Base-by-base conservation (phyloP, 1,140 invertebrate genomes). In the Zaprionus capensis region DNA sequence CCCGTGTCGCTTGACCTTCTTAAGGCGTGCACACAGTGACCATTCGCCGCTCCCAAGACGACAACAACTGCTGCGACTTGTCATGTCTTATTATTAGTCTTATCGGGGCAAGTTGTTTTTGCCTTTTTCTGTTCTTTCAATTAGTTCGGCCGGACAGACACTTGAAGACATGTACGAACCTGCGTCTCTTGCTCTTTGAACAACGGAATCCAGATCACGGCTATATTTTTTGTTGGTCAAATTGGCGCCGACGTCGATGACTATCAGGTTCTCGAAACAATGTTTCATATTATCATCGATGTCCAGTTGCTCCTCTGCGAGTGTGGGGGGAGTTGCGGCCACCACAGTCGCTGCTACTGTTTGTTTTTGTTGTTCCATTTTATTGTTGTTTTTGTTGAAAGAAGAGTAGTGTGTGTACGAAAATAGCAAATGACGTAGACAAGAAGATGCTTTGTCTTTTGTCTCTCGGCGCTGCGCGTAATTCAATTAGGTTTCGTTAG, bases 151-250 rank as follows among this genome's bases (percentile, higher is more conserved):
- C 53, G 36, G 41, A 58, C 53, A 20, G 41, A 58, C 55, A 62
- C 36, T 46, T 59, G 36, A 51, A 51, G 5, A 58, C 41, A 61
- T 44, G 26, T 65, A 82, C 71, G 88, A 94, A 97, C 97, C 98
- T 93, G 97, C 95, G 95, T 98, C 97, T 94, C 97, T 97, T 71
- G 98, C 97, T 93, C 98, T 94, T 93, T 98, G 96, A 70, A 99
- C 94, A 4, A 99, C 98, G 75, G 97, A 96, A 94, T 99, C 97
- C 86, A 98, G 94, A 94, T 99, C 98, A 92, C 97, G 95, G 86
- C 95, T 95, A 93, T 97, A 99, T 92, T 98, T 98, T 93, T 98
- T 98, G 94, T 99, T 99, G 4, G 97, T 98, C 80, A 99, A 94
- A 95, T 99, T 99, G 17, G 98, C 97, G 87, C 98, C 98, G 74